Evolutionary conservation across 2,888 invertebrate genomes (phyloP).

Genomic region (Flexamia atlantica): DNA sequence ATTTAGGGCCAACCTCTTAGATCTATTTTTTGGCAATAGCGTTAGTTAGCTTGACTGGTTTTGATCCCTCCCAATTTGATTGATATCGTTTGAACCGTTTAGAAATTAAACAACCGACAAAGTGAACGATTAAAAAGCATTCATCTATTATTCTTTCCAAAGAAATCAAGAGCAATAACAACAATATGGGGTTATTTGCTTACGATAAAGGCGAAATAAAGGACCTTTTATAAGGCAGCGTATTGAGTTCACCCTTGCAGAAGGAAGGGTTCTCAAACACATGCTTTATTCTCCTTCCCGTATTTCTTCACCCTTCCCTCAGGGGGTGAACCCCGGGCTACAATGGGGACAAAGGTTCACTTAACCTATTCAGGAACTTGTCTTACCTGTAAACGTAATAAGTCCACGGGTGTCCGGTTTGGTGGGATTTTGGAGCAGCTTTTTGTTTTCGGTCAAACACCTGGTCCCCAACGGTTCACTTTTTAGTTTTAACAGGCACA

Average conservation of each 20-base stretch:
- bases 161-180: too few relatives aligned
- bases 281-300: constrained; percentile 20
- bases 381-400: constrained; percentile 46
- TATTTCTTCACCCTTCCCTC: neutral
- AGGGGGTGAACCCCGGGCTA: neutral
- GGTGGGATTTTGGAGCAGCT: constrained; percentile 6
- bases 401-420: constrained; percentile 6
- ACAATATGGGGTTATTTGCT: neutral
- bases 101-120: too few relatives aligned
- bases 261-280: constrained; percentile 30
- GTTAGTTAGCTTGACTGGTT: too few relatives aligned
- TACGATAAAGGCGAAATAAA: neutral
- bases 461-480: constrained; percentile 40
- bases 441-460: constrained; percentile 32
- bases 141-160: too few relatives aligned
- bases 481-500: constrained; percentile 8
- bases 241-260: neutral
- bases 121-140: too few relatives aligned
- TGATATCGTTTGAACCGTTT: too few relatives aligned
- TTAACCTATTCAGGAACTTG: neutral
- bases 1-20: too few relatives aligned
- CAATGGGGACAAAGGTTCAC: constrained; percentile 25
- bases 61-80: too few relatives aligned
- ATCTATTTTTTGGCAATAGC: too few relatives aligned
- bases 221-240: neutral